Base-by-base conservation (phyloP, 2,888 invertebrate species). In the Barypeithes pellucidus region DNA sequence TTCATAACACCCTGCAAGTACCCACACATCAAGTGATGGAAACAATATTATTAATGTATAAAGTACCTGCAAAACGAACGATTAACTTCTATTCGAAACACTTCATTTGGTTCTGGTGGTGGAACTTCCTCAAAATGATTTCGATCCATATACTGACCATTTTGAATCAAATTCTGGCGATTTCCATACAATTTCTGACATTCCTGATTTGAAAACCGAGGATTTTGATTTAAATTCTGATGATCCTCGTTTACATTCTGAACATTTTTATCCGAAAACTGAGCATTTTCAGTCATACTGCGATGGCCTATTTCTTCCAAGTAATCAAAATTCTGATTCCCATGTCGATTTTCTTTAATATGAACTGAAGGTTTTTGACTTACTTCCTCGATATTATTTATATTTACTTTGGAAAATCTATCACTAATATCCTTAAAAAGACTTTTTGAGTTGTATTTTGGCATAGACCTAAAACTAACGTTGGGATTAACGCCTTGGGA, bases 351-450 rank as follows among this genome's bases (percentile, higher is more conserved):
- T 41, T 24, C 41, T 29, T 43, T 9, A 33, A 43, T n/a, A 7
- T 5, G 4, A 29, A 22, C 45, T 59, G 41, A 9, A 5, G 29
- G 5, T 47, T 57, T 39, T 16, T 72, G 54, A 33, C 54, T 67
- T 47, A 41, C 33, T 14, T 20, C 24, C 41, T 63, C 43, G 16
- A 16, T 71, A 61, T 33, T 65, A 20, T n/a, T 33, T 29, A 16
- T 63, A 20, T 45, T 61, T 7, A 67, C 47, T 60, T 67, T 66
- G 24, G 63, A 62, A 66, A 75, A 77, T 14, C 73, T 73, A 14
- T 77, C 71, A 52, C 79, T 76, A 14, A 80, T 79, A 72, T 79
- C 75, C 22, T 73, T 72, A 59, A 80, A 79, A 67, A 80, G 67
- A 63, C 80, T 80, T 69, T 79, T 77, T 4, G 79, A 76, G 52